Conservation (phyloP, 2,888 invertebrate genomes). For the Pandemis cinnamomeana region DNA sequence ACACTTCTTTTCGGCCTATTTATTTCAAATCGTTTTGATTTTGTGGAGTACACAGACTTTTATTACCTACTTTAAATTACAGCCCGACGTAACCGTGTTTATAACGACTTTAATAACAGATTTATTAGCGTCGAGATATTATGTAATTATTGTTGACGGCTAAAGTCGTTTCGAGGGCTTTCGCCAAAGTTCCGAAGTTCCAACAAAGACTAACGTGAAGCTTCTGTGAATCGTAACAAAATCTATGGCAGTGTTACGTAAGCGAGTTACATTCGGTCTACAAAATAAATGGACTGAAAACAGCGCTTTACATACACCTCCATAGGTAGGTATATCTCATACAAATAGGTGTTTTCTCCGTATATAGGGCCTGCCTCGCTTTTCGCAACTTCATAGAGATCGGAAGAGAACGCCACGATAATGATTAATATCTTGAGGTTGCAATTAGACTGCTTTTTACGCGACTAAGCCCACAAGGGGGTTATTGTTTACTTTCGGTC, state of each 20-base stretch:
- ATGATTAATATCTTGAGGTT: background rate
- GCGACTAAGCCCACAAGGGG: too few relatives aligned
- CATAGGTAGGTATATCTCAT: conserved; percentile 10
- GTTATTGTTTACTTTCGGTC: too few relatives aligned
- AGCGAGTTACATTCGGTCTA: conserved; percentile 23
- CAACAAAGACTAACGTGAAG: background rate
- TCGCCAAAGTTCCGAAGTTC: background rate
- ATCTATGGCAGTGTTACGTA: conserved; percentile 19
- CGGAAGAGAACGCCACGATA: background rate
- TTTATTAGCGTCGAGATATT: background rate
- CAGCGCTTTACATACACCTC: conserved; percentile 51
- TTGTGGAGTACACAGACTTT: too few relatives aligned
- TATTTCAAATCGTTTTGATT: too few relatives aligned
- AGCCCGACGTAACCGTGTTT: background rate
- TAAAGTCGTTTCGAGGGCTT: background rate
- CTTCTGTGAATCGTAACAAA: conserved; percentile 17
- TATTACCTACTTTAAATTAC: too few relatives aligned
- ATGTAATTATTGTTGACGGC: background rate
- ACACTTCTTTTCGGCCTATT: too few relatives aligned
- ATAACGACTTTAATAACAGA: background rate
- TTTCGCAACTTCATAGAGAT: background rate
- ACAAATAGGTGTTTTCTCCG: background rate
- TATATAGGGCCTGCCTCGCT: background rate
- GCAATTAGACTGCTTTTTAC: background rate
- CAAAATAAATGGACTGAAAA: conserved; percentile 48